Percentiles rank a stretch among this genome's conserved stretches.
Evolutionary conservation across 2,888 invertebrate genomes (phyloP).

Genomic region (Andricus quercusramuli): DNA sequence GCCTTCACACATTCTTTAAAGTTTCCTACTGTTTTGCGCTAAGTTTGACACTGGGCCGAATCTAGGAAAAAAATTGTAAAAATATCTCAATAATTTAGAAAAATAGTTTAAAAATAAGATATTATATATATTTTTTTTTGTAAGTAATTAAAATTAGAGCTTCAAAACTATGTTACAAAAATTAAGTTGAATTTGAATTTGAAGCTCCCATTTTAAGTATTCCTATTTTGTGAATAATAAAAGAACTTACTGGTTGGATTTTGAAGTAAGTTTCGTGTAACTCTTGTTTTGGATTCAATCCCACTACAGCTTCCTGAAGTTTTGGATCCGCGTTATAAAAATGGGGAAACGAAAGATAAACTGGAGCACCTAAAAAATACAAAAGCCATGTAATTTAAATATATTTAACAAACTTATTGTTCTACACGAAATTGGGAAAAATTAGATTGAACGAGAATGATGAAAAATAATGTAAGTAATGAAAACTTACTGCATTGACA

Average conservation of each 20-base stretch:
- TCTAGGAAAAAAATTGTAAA: no score
- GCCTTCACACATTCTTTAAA: no score
- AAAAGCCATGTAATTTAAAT: no score
- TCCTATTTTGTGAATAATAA: not conserved
- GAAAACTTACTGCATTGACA: slow-evolving; percentile 88
- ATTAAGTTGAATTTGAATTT: no score
- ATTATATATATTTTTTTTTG: no score
- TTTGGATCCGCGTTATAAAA: slow-evolving; percentile 90
- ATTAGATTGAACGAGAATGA: not conserved
- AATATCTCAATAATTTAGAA: no score
- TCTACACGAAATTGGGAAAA: not conserved
- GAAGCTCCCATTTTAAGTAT: not conserved
- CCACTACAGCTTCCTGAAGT: slow-evolving; percentile 85
- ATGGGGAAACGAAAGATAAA: slow-evolving; percentile 93
- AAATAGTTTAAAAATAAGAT: no score
- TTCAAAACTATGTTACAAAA: no score
- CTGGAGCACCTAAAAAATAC: slow-evolving; percentile 86
- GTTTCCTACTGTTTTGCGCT: no score
- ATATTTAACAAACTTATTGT: no score
- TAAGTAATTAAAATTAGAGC: no score
- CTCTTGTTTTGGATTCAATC: slow-evolving; percentile 85
- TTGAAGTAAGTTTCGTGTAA: slow-evolving; percentile 89
- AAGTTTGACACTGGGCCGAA: no score
- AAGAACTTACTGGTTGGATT: slow-evolving; percentile 88
- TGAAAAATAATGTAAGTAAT: not conserved